Base-by-base conservation (phyloP, 2,797 vertebrate species). In the Macropodus opercularis region DNA sequence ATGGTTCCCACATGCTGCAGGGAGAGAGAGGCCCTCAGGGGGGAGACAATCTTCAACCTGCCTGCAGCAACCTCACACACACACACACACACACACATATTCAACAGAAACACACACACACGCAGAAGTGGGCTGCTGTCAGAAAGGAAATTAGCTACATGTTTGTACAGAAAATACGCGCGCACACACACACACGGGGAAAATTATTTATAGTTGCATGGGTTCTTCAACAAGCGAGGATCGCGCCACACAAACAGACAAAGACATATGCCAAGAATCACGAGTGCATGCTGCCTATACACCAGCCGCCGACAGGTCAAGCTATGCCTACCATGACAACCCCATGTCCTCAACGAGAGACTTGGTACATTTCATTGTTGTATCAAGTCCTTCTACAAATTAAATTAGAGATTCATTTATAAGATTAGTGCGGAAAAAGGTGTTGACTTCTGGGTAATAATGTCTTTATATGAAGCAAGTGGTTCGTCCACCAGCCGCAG, bases 1-100 rank as follows among this genome's bases (percentile, higher is more conserved):
- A 92, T 84, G 89, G 89, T 90, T 92, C 89, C 92, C 92, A 90
- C 90, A 92, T 92, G 92, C 92, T 93, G 92, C 91, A 92, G 93
- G 90, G 93, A 94, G 87, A 85, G 77, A 74, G 84, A 84, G 88
- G 83, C 92, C 93, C 93, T 94, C 91, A 78, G 91, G 93, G 91
- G 93, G 93, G 91, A 93, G 92, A 90, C 93, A 93, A 91, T 93
- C 91, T 91, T 89, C 90, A 92, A 77, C 89, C 90, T 91, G 91
- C 90, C 89, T 89, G 79, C 79, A 91, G 89, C 87, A 85, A 79
- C 55, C 24, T 24, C 36, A 62, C 22, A 57, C 27, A 47, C 49
- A 40, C 43, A 55, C 54, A 38, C 54, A 63, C 49, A 47, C 14
- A 42, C 53, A 32, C 65, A 51, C 49, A 58, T 42, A 56, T 18